phyloP scores from a whole-genome alignment of 2,888 invertebrate species.

The Philaethria dido region DNA sequence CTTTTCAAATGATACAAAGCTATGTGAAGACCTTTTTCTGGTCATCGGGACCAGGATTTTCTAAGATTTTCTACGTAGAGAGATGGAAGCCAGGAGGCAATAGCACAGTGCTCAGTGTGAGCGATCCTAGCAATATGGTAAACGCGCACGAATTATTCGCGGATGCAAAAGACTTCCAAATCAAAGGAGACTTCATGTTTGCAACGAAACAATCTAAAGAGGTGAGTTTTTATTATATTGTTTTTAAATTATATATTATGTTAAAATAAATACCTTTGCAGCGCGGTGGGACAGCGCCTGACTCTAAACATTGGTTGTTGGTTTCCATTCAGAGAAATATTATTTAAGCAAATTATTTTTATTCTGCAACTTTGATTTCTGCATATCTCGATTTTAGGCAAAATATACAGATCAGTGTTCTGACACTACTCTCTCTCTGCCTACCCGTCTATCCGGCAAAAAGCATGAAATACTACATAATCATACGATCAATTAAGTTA shows the following conservation, averaged over 20 bases:
- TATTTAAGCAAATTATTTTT: too few relatives aligned
- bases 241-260: too few relatives aligned
- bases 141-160: constrained; percentile 84
- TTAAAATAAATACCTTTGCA: too few relatives aligned
- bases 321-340: too few relatives aligned
- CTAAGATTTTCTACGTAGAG: constrained; percentile 86
- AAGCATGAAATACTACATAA: neutral
- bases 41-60: constrained; percentile 80
- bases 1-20: constrained; percentile 87
- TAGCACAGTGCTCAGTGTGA: constrained; percentile 89
- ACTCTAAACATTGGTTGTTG: too few relatives aligned
- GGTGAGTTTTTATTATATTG: constrained; percentile 70
- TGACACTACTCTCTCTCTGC: too few relatives aligned
- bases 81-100: constrained; percentile 85
- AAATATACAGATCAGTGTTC: too few relatives aligned
- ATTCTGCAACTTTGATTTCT: too few relatives aligned
- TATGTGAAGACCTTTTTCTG: constrained; percentile 92
- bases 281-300: too few relatives aligned
- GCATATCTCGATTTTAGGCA: too few relatives aligned
- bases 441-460: too few relatives aligned
- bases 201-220: constrained; percentile 87
- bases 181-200: constrained; percentile 93
- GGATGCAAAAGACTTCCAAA: constrained; percentile 91
- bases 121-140: constrained; percentile 74
- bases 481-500: neutral